Evolutionary conservation across 2,113 vertebrate genomes (phyloP).

Genomic region (Cynoglossus semilaevis): DNA sequence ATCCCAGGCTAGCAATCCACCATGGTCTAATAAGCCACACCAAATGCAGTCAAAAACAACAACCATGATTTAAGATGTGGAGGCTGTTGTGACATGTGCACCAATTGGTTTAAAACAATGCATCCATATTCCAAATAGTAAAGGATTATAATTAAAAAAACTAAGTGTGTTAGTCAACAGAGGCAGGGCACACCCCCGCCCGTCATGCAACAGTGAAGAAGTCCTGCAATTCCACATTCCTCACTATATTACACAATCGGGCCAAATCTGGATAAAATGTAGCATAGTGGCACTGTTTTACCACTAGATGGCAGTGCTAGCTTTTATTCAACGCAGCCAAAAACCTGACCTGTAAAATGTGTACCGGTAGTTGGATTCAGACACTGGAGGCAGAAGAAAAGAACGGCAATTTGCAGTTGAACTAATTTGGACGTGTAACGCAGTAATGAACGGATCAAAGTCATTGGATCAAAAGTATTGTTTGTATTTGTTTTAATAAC

Average conservation of each 20-base stretch:
- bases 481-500: background rate
- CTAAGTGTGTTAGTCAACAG: background rate
- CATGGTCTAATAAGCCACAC: too few species aligned
- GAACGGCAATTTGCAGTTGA: background rate
- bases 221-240: too few species aligned
- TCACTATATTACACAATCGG: background rate
- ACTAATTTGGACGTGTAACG: background rate
- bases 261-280: background rate
- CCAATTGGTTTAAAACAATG: too few species aligned
- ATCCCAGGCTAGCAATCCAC: too few species aligned
- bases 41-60: too few species aligned
- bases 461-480: too few species aligned
- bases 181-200: background rate
- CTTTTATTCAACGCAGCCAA: background rate
- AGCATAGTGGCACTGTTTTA: too few species aligned
- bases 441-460: background rate
- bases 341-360: fast-evolving
- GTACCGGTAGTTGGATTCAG: background rate
- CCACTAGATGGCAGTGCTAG: slow-evolving; percentile 1
- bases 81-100: too few species aligned
- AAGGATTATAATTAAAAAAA: too few species aligned
- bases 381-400: background rate
- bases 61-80: too few species aligned
- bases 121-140: too few species aligned
- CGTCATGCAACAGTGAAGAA: too few species aligned